These are phyloP conservation scores for Lasiommata megera DNA, from an alignment of 2,888 invertebrate genomes.

Conservation along the genomic window DNA sequence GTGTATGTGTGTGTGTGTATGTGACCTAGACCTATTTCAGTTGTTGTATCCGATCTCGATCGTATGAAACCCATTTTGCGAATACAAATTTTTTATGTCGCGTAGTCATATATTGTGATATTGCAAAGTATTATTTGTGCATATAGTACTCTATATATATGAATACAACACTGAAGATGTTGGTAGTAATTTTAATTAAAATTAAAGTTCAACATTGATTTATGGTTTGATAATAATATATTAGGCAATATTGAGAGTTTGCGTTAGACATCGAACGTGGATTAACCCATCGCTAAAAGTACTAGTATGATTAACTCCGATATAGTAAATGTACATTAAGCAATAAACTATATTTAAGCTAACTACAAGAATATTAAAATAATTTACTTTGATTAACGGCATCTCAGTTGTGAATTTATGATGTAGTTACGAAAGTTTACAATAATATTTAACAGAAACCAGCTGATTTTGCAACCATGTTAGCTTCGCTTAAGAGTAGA, in stretches of 20 bases:
- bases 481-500: too few relatives aligned
- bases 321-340: neutral
- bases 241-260: neutral
- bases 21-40: too few relatives aligned
- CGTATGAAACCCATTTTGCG: too few relatives aligned
- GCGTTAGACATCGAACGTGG: neutral
- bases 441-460: neutral
- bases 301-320: neutral
- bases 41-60: too few relatives aligned
- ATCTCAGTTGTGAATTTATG: neutral
- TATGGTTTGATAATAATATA: neutral
- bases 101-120: too few relatives aligned
- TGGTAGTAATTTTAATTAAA: neutral
- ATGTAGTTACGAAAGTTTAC: neutral
- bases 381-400: neutral
- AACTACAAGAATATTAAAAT: neutral
- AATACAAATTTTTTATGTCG: too few relatives aligned
- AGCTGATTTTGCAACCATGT: too few relatives aligned
- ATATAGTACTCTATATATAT: too few relatives aligned
- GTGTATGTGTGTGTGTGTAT: too few relatives aligned
- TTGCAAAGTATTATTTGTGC: too few relatives aligned
- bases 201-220: neutral
- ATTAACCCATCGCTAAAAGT: neutral
- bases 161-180: too few relatives aligned
- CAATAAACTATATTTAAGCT: neutral